Conservation (phyloP, 2,113 vertebrate genomes). For the human region GRCh38 chr1:171668501-171669000, state of each 20-base stretch:
- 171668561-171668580: neutral
- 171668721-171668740: no score
- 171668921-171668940: neutral
- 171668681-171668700: neutral
- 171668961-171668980: neutral
- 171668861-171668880: no score
- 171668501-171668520: neutral
- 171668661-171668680: neutral
- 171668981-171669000: neutral
- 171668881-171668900: neutral
- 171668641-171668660: neutral
- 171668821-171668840: no score
- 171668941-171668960: neutral
- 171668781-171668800: no score
- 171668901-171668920: neutral
- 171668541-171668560: neutral
- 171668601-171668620: neutral
- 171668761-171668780: no score
- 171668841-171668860: no score
- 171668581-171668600: neutral
- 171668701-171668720: no score
- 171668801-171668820: no score
- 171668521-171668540: neutral
- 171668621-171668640: neutral
- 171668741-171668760: no score